Base-by-base conservation (phyloP, 2,113 vertebrate genomes). In the Syrmaticus mikado region DNA sequence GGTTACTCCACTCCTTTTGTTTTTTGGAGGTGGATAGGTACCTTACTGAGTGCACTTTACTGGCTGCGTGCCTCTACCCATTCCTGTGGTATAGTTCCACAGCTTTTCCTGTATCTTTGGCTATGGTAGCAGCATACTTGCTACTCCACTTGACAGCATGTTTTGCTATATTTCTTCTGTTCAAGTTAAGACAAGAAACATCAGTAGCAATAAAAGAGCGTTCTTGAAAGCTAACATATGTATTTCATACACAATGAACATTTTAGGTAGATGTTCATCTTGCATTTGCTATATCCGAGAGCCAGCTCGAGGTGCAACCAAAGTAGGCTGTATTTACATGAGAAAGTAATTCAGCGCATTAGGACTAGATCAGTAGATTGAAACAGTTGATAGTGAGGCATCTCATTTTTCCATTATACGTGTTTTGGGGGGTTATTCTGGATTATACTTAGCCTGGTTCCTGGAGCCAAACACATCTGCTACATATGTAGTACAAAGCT, bases 391-490 rank as follows among this genome's bases (percentile, higher is more conserved):
- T 85, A 52, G 10, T 10, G 52, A 94, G 38, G 52, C 41, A 90
- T 38, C 22, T 71, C 24, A 50, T 80, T 93, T 95, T 88, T 74
- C 82, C 55, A 57, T 50, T 0, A 8, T 78, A 66, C 17, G 15
- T 64, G 32, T 87, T 91, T 87, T 32, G 11, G 50, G 20, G 5
- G 14, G 13, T 94, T 90, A 74, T 91, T 71, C 76, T 85, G 40
- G 22, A 71, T 90, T 93, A 93, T 83, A 83, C 92, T 92, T 93
- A 93, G 65, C 61, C 25, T 75, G 65, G 72, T 83, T 46, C 61
- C 61, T 8, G 2, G 68, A 90, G 55, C 25, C 60, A 86, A 91
- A 92, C 92, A 93, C 68, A 73, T 94, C 85, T 6, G 0, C 82
- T 95, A 74, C 57, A 87, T 46, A 86, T 58, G 43, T 65, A 61